A percentile compares a stretch with the other conserved stretches of the same genome.
These are phyloP conservation scores for Tiaroga cobitis DNA, from an alignment of 2,797 vertebrate genomes.

Conservation along the genomic window DNA sequence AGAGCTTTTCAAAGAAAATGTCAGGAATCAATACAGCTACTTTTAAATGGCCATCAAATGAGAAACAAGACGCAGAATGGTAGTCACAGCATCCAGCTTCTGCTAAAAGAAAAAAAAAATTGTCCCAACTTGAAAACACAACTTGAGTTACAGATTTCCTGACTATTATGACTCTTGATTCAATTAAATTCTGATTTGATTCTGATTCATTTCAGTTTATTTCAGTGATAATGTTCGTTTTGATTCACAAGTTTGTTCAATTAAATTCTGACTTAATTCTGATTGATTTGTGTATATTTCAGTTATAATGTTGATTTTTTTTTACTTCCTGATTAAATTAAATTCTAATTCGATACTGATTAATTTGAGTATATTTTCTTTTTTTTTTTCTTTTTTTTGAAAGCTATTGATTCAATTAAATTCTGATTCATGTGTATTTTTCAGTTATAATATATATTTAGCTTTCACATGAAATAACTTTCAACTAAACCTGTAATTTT, in stretches of 20 bases:
- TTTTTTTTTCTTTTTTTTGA: too few species aligned
- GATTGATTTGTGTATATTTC: not conserved
- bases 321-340: not conserved
- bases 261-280: not conserved
- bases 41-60: not conserved
- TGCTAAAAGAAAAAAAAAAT: not conserved
- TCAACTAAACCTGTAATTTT: not conserved
- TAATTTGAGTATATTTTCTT: not conserved
- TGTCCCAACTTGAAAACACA: not conserved
- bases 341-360: not conserved
- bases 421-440: not conserved
- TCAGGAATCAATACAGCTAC: not conserved
- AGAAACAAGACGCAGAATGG: conserved; percentile 13
- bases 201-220: not conserved
- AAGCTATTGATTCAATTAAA: not conserved
- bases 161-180: not conserved
- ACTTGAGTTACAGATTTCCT: not conserved
- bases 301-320: not conserved
- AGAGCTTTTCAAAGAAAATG: not conserved
- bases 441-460: not conserved
- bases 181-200: not conserved
- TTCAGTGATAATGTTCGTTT: not conserved
- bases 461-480: not conserved
- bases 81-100: not conserved
- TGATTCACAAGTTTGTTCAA: not conserved